These are phyloP conservation scores for Linnaemya tessellans DNA, from an alignment of 2,888 invertebrate genomes.

Conservation along the genomic window DNA sequence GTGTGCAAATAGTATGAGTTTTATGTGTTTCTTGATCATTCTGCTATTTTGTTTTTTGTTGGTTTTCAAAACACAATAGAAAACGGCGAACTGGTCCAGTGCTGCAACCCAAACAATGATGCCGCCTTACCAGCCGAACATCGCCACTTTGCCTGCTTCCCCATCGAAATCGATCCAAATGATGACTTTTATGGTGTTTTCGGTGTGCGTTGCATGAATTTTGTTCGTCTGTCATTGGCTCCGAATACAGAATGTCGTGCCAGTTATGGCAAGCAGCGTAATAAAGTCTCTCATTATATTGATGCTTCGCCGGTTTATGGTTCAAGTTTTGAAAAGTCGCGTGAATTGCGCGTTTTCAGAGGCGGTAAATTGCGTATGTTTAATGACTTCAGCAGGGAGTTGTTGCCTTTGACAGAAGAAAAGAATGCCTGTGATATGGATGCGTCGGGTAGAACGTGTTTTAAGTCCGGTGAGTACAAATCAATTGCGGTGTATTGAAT, in stretches of 20 bases:
- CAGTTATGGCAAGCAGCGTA: slow-evolving; percentile 88
- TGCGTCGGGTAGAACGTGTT: slow-evolving; percentile 86
- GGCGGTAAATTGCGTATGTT: slow-evolving; percentile 87
- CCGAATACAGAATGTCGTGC: slow-evolving; percentile 87
- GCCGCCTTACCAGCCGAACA: slow-evolving; percentile 84
- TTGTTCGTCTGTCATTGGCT: slow-evolving; percentile 88
- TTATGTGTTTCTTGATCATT: not conserved
- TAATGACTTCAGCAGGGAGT: slow-evolving; percentile 86
- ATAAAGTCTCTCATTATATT: slow-evolving; percentile 87
- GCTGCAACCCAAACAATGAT: slow-evolving; percentile 87
- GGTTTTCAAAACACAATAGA: slow-evolving; percentile 83
- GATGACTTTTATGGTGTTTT: slow-evolving; percentile 87
- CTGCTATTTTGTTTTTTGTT: slow-evolving; percentile 25
- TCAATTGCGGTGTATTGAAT: too few species aligned
- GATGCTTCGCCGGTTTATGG: slow-evolving; percentile 92
- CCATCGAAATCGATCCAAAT: slow-evolving; percentile 85
- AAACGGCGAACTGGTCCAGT: slow-evolving; percentile 88
- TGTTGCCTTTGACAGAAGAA: slow-evolving; percentile 87
- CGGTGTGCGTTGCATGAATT: slow-evolving; percentile 88
- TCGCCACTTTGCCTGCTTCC: slow-evolving; percentile 88
- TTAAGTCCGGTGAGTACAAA: slow-evolving; percentile 81
- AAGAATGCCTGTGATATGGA: slow-evolving; percentile 86
- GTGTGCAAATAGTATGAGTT: not conserved
- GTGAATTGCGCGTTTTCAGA: slow-evolving; percentile 85
- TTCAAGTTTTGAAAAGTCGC: slow-evolving; percentile 85